Evolutionary conservation across 2,113 vertebrate genomes (phyloP), one percentile per base, ranked within the genome.

Genomic region (rat (Rattus norvegicus)): DNA sequence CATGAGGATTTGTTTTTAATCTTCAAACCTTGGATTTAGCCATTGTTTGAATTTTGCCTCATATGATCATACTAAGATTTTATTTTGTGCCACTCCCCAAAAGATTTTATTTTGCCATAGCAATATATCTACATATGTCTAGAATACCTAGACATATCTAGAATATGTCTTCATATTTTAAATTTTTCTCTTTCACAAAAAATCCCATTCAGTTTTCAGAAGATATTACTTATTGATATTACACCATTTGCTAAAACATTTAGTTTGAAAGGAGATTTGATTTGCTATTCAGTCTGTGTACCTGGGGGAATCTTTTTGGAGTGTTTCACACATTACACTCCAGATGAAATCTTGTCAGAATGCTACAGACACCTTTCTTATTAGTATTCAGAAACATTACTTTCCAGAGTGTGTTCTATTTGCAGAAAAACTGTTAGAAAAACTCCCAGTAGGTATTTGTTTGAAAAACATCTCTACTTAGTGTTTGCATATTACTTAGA

Each of bases 351-450:
- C 80, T 92, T 30, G 0, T 89, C 83, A 84, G 72, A 93, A 84
- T 65, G 33, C 2, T 36, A 14, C 36, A 91, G 65, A 94, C 10
- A 39, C 4, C 91, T 79, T 95, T 92, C 75, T 93, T 70, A 90
- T 95, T 93, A 92, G 80, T 90, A 94, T 86, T 83, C 28, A 43
- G 61, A 95, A 81, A 6, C 26, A 61, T 43, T 92, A 61, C 76
- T 92, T 95, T 95, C 39, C 17, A 79, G 49, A 92, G 4, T 52
- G 33, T 67, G 17, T 39, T 88, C 65, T 86, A 73, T 79, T 92
- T 95, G 93, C 43, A 95, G 56, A 92, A 89, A 94, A 28, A 63
- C 17, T 83, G 75, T 90, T 93, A 47, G 39, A 85, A 91, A 96
- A 96, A 69, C 10, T 73, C 88, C 65, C 33, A 76, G 36, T 47